A percentile compares a stretch with the other conserved stretches of the same genome.
Conservation (phyloP, 1,140 invertebrate genomes). For the Lysiphlebus fabarum region DNA sequence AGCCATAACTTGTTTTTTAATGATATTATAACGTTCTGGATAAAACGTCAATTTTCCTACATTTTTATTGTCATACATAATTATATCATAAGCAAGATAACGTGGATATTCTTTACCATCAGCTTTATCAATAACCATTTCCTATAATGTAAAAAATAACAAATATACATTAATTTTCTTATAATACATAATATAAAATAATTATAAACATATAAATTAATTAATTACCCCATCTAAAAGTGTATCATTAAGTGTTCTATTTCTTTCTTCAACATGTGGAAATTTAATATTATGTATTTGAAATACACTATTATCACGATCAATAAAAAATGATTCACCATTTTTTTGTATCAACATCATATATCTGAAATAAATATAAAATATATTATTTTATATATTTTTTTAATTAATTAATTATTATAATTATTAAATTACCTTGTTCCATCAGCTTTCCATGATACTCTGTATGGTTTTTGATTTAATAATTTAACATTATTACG, state of each 20-base stretch:
- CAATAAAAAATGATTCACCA: conserved; percentile 87
- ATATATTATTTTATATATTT: no score
- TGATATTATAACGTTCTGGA: conserved; percentile 72
- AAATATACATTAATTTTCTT: not conserved
- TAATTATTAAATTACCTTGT: no score
- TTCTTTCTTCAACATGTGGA: conserved; percentile 69
- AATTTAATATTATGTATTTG: conserved; percentile 79
- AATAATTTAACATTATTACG: conserved; percentile 76
- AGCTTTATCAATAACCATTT: conserved; percentile 86
- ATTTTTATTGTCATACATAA: conserved; percentile 77
- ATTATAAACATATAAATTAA: conserved; percentile 16
- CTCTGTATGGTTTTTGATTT: conserved; percentile 80
- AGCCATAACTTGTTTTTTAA: conserved; percentile 68
- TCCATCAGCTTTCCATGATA: conserved; percentile 99
- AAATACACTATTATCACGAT: conserved; percentile 94
- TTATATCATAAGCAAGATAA: conserved; percentile 94
- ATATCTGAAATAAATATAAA: conserved; percentile 58
- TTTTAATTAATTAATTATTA: no score
- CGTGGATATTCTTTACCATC: conserved; percentile 73
- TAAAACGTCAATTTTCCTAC: conserved; percentile 76
- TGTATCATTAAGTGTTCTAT: conserved; percentile 74
- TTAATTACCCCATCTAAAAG: conserved; percentile 85
- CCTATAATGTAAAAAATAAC: conserved; percentile 56
- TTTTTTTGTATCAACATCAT: conserved; percentile 92
- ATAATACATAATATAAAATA: conserved; percentile 14